Base-by-base conservation (phyloP, 2,113 vertebrate species). In the Struthio camelus region DNA sequence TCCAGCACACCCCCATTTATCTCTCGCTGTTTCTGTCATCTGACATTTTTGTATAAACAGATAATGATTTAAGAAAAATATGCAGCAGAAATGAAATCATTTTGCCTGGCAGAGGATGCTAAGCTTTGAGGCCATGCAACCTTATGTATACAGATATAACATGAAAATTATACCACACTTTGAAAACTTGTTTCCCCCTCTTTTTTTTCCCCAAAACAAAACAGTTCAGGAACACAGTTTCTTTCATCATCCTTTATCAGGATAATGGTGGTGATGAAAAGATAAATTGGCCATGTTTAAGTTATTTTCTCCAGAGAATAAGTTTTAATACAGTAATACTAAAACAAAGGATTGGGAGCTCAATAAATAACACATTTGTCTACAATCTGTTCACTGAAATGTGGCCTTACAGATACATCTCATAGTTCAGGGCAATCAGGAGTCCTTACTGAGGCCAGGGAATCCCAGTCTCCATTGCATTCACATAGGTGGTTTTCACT, bases 61-160 rank as follows among this genome's bases (percentile, higher is more conserved):
- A 85, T 56, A 71, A 59, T 70, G 67, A 94, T 93, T 93, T 93
- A 96, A 85, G 85, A 87, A 32, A 38, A 67, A 53, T 25, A 70
- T 90, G 89, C 77, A 62, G 84, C 30, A 91, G 54, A 84, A 87
- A 91, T 82, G 32, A 87, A 73, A 80, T 78, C 5, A 11, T 40
- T 86, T 72, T 92, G 50, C 88, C 85, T 72, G 27, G 50, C 50
- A 90, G 80, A 78, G n/a, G 36, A 84, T 53, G 69, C 50, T n/a
- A 62, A 25, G 11, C 30, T 54, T 27, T 62, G 44, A 82, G 80
- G 54, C 48, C 80, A 20, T 32, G 34, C 24, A 42, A 75, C 71
- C n/a, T 88, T 85, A 61, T 66, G 61, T 58, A 53, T 70, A 88
- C 32, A 61, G 54, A 48, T 69, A 56, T 80, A 66, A 34, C 25